Evolutionary conservation across 53 echinoderm and acorn worm genomes (phyloP).

Genomic region (Zoroaster sp.): DNA sequence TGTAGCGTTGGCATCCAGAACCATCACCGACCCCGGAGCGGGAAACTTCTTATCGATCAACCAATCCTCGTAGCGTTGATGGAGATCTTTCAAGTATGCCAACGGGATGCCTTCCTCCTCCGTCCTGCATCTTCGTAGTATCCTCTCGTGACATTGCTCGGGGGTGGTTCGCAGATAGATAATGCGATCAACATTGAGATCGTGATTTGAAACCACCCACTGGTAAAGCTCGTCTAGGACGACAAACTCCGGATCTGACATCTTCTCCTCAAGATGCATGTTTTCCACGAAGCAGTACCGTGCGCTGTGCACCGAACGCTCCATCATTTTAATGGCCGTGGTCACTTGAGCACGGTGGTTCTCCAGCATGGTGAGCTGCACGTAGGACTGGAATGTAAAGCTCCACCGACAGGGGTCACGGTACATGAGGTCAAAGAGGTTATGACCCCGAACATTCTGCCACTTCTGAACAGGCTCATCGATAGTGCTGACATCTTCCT

Average conservation of each 20-base stretch:
- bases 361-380: constrained; percentile 88
- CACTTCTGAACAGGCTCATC: constrained; percentile 79
- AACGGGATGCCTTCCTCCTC: constrained; percentile 82
- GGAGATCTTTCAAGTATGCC: constrained; percentile 71
- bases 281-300: constrained; percentile 97
- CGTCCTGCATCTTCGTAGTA: constrained; percentile 59
- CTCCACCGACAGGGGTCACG: constrained; percentile 79
- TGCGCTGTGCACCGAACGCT: constrained; percentile 88
- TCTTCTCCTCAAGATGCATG: constrained; percentile 57
- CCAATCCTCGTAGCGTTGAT: constrained; percentile 90
- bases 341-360: constrained; percentile 58
- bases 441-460: constrained; percentile 76
- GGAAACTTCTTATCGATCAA: constrained; percentile 64
- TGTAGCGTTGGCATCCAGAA: constrained; percentile 21
- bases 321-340: constrained; percentile 78
- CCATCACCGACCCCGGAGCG: constrained; percentile 87
- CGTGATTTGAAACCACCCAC: constrained; percentile 62
- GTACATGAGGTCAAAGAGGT: constrained; percentile 84
- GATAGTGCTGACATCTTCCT: constrained; percentile 61
- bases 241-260: constrained; percentile 81
- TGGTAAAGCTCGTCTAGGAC: constrained; percentile 81
- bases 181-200: constrained; percentile 68
- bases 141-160: constrained; percentile 72
- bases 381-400: constrained; percentile 95
- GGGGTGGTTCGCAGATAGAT: constrained; percentile 85